Percentiles rank a stretch among this genome's conserved stretches.
These are phyloP conservation scores for Cettia cetti DNA, from an alignment of 2,113 vertebrate species.

Conservation along the genomic window DNA sequence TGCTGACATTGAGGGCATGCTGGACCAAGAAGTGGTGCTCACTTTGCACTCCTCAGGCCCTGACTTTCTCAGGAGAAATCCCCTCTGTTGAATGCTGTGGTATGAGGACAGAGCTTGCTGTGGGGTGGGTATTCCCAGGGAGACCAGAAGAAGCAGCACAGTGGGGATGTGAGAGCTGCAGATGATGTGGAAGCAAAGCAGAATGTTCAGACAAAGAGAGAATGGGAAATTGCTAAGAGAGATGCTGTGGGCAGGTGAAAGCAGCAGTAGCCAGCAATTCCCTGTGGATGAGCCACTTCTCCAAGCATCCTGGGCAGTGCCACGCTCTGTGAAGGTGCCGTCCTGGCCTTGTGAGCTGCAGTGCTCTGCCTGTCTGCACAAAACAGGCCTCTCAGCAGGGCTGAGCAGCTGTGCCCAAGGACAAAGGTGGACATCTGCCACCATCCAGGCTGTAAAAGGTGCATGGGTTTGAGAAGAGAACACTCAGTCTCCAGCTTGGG, in stretches of 20 bases:
- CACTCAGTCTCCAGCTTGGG: not conserved
- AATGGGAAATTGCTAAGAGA: not conserved
- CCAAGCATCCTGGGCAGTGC: not conserved
- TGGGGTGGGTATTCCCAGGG: not conserved
- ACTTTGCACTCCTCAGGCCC: not conserved
- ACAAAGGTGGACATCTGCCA: not conserved
- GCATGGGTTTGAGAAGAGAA: not conserved
- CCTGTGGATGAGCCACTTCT: not conserved
- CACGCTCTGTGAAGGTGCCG: not conserved
- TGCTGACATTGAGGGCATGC: not conserved
- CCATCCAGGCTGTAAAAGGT: not conserved
- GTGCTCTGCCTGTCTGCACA: not conserved
- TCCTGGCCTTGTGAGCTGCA: not conserved
- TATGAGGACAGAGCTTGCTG: not conserved
- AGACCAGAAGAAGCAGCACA: rapidly evolving
- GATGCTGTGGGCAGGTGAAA: not conserved
- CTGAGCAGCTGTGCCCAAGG: not conserved
- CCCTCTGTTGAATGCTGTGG: not conserved
- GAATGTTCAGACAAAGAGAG: not conserved
- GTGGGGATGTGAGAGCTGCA: not conserved
- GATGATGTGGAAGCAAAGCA: not conserved
- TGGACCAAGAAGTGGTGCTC: not conserved
- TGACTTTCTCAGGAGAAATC: not conserved
- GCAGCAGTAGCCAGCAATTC: not conserved
- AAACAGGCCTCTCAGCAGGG: not conserved